These are phyloP conservation scores for Drosophila kanapiae DNA, from an alignment of 1,140 invertebrate species.

Conservation along the genomic window DNA sequence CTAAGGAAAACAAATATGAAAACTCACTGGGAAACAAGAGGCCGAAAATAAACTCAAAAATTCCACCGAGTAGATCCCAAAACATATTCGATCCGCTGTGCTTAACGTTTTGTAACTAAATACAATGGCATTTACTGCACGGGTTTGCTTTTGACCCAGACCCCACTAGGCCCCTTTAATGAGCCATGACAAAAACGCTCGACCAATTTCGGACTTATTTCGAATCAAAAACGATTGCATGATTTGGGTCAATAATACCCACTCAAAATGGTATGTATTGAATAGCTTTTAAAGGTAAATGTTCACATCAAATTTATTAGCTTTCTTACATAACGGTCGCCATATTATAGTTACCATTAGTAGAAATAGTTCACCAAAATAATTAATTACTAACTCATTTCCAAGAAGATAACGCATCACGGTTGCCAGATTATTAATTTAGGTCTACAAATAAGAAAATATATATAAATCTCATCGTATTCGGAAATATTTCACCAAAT, in stretches of 20 bases:
- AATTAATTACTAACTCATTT: neutral
- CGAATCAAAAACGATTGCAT: slow-evolving; percentile 30
- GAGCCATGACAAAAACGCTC: slow-evolving; percentile 61
- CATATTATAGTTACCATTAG: slow-evolving; percentile 30
- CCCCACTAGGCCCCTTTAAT: slow-evolving; percentile 47
- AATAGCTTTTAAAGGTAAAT: slow-evolving; percentile 56
- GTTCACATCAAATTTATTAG: slow-evolving; percentile 61
- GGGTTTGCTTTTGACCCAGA: slow-evolving; percentile 23
- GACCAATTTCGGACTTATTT: slow-evolving; percentile 40
- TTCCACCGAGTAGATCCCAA: slow-evolving; percentile 73
- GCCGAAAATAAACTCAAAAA: slow-evolving; percentile 70
- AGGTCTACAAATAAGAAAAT: too few relatives aligned
- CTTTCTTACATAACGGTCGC: slow-evolving; percentile 29
- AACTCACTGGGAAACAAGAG: slow-evolving; percentile 78
- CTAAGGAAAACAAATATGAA: neutral
- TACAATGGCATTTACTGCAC: slow-evolving; percentile 16
- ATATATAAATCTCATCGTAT: too few relatives aligned
- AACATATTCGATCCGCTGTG: slow-evolving; percentile 70
- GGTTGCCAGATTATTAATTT: too few relatives aligned
- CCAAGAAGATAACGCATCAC: too few relatives aligned
- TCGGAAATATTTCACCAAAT: too few relatives aligned
- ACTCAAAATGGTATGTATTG: slow-evolving; percentile 21
- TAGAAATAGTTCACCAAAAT: slow-evolving; percentile 49
- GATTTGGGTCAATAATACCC: slow-evolving; percentile 51
- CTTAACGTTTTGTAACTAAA: slow-evolving; percentile 64